Percentiles rank a stretch among this genome's conserved stretches.
Conservation (phyloP, 2,888 invertebrate species). For the Parnassius mnemosyne region DNA sequence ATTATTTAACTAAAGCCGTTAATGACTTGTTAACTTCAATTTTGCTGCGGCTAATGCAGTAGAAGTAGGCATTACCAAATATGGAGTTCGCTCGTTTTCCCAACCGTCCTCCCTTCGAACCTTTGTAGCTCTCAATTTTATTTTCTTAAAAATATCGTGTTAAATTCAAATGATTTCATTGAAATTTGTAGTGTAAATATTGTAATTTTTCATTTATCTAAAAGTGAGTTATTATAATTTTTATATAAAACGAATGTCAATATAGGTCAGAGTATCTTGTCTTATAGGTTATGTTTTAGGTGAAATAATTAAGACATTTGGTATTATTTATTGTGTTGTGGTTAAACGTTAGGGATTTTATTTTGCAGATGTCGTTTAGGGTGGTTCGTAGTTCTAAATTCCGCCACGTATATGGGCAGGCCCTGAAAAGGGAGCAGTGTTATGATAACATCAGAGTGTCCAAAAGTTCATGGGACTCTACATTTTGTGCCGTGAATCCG, state of each 20-base stretch:
- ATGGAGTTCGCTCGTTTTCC: conserved; percentile 84
- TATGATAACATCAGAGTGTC: conserved; percentile 98
- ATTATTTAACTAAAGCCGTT: conserved; percentile 3
- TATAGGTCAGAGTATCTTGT: conserved; percentile 69
- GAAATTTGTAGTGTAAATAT: conserved; percentile 67
- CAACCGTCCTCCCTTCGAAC: conserved; percentile 80
- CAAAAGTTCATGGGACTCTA: conserved; percentile 98
- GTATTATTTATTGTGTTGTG: conserved; percentile 58
- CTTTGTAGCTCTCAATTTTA: conserved; percentile 78
- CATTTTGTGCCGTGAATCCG: conserved; percentile 98
- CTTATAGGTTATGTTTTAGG: conserved; percentile 75
- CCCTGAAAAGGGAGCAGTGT: conserved; percentile 96
- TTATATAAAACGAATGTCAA: conserved; percentile 63
- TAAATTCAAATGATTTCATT: conserved; percentile 76
- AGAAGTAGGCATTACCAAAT: conserved; percentile 84
- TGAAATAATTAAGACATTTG: conserved; percentile 57
- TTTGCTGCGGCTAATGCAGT: conserved; percentile 52
- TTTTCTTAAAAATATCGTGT: conserved; percentile 62
- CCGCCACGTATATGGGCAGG: conserved; percentile 96
- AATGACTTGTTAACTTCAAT: conserved; percentile 12
- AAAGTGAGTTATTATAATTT: conserved; percentile 63
- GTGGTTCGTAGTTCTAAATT: conserved; percentile 98
- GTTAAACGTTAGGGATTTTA: conserved; percentile 60
- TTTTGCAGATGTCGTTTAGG: conserved; percentile 94
- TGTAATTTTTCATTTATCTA: conserved; percentile 58